A percentile compares a stretch with the other conserved stretches of the same genome.
These are phyloP conservation scores for Ellobius talpinus DNA, from an alignment of 2,113 vertebrate species.

Conservation along the genomic window DNA sequence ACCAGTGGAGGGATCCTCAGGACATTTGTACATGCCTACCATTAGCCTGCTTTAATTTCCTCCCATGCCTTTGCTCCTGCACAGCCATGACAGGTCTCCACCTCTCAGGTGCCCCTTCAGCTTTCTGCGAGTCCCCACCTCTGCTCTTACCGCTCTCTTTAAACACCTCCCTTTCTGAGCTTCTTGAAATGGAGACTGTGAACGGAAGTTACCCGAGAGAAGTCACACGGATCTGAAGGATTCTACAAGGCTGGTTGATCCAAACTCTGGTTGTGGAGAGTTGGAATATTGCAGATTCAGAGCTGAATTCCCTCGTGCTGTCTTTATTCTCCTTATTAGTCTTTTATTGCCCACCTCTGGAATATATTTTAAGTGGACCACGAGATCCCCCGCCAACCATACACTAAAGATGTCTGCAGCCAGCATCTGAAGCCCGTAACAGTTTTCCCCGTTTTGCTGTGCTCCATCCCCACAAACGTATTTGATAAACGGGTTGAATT, in stretches of 20 bases:
- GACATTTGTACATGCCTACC: neutral
- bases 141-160: neutral
- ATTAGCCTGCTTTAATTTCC: neutral
- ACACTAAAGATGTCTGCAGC: neutral
- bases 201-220: neutral
- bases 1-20: neutral
- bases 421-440: neutral
- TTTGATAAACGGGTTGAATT: neutral
- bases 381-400: neutral
- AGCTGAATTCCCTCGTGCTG: neutral
- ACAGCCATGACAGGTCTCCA: neutral
- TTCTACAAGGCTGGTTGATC: neutral
- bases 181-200: neutral
- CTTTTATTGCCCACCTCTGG: neutral
- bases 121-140: neutral
- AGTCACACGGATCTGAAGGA: neutral
- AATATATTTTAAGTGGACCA: neutral
- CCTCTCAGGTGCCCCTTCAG: neutral
- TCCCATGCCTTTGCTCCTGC: neutral
- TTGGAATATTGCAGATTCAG: neutral
- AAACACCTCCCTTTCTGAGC: neutral
- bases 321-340: neutral
- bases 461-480: neutral
- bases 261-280: neutral
- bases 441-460: neutral